Conservation (phyloP, 2,888 invertebrate genomes). For the Pachliopta kotzebuea region DNA sequence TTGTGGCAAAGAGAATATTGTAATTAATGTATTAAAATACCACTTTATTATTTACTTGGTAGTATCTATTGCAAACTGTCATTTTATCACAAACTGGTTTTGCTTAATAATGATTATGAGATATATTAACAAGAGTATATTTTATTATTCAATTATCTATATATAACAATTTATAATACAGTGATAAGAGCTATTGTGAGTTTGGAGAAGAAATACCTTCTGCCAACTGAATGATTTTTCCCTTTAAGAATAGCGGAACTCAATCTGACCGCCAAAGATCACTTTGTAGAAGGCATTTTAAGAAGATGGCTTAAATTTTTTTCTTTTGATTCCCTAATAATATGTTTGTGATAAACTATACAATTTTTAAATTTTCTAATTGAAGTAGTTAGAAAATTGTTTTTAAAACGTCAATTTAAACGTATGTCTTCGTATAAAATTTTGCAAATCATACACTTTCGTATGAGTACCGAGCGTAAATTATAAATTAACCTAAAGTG, state of each 20-base stretch:
- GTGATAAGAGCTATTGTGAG: too few species aligned
- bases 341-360: too few species aligned
- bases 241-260: too few species aligned
- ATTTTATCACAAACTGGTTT: not conserved
- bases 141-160: not conserved
- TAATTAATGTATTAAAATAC: too few species aligned
- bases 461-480: slow-evolving; percentile 8
- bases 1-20: too few species aligned
- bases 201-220: too few species aligned
- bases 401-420: not conserved
- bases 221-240: too few species aligned
- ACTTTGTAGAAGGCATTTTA: too few species aligned
- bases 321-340: too few species aligned
- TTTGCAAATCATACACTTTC: slow-evolving; percentile 9
- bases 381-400: not conserved
- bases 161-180: not conserved
- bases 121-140: not conserved
- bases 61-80: not conserved
- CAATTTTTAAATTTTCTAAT: not conserved
- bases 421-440: not conserved
- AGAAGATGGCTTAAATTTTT: too few species aligned
- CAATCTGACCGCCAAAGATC: too few species aligned
- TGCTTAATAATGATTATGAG: too few species aligned
- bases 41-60: not conserved
- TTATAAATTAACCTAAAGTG: slow-evolving; percentile 7